Conservation (phyloP, 2,113 vertebrate genomes). For the Cyprinus carpio region DNA sequence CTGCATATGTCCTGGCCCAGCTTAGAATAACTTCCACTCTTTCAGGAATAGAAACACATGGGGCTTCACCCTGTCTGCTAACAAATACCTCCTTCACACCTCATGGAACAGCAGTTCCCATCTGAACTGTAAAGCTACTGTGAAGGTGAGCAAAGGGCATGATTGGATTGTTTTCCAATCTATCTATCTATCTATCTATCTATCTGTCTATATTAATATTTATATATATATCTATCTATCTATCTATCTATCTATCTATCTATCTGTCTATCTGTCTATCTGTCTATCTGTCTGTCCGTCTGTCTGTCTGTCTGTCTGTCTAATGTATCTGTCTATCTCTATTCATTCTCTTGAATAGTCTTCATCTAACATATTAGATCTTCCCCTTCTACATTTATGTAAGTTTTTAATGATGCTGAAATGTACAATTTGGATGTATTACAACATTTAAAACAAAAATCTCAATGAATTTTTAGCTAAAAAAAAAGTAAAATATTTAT, state of each 20-base stretch:
- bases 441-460: too few relatives aligned
- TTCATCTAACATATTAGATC: too few relatives aligned
- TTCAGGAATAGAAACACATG: conserved; percentile 24
- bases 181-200: not conserved
- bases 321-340: not conserved
- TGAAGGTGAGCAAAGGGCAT: not conserved
- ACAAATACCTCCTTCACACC: not conserved
- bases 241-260: not conserved
- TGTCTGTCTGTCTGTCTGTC: too few relatives aligned
- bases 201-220: too few relatives aligned
- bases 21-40: not conserved
- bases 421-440: too few relatives aligned
- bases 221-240: not conserved
- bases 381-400: too few relatives aligned
- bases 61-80: not conserved
- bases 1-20: not conserved
- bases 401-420: too few relatives aligned
- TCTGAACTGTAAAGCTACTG: conserved; percentile 12
- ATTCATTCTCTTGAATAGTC: too few relatives aligned
- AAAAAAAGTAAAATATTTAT: too few relatives aligned
- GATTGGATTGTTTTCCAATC: not conserved
- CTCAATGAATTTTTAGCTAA: too few relatives aligned
- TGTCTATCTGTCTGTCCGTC: not conserved
- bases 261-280: not conserved
- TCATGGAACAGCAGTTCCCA: conserved; percentile 4